Percentiles rank a stretch among this genome's conserved stretches.
Evolutionary conservation across 2,888 invertebrate genomes (phyloP).

Genomic region (Agrotis segetum): DNA sequence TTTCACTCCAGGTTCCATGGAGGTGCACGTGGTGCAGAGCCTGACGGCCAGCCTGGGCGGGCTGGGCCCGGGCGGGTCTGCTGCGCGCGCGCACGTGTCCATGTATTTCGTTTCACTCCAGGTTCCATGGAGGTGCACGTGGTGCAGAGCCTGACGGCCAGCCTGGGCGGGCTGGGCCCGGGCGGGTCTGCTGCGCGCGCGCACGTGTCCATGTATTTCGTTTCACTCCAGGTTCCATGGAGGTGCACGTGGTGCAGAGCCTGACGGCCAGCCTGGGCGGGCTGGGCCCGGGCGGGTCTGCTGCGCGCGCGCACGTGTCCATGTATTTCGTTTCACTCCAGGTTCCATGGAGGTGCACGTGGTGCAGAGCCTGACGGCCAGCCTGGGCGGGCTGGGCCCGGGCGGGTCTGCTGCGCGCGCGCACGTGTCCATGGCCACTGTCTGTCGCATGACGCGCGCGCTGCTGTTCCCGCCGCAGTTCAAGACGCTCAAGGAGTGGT

Average conservation of each 20-base stretch:
- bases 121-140: background rate
- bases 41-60: slow-evolving; percentile 96
- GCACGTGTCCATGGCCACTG: slow-evolving; percentile 98
- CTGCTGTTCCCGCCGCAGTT: slow-evolving; percentile 99
- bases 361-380: slow-evolving; percentile 97
- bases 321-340: slow-evolving; percentile 18
- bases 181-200: too few species aligned
- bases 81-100: background rate
- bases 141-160: background rate
- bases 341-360: slow-evolving; percentile 94
- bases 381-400: slow-evolving; percentile 91
- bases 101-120: too few species aligned
- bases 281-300: background rate
- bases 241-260: slow-evolving; percentile 96
- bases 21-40: slow-evolving; percentile 97
- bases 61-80: slow-evolving; percentile 41
- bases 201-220: background rate
- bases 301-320: slow-evolving; percentile 89
- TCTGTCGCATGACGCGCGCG: slow-evolving; percentile 97
- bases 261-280: slow-evolving; percentile 96
- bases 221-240: slow-evolving; percentile 84
- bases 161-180: too few species aligned
- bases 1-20: slow-evolving; percentile 84
- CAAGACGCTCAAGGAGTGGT: slow-evolving; percentile 98
- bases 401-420: slow-evolving; percentile 78